Conservation (phyloP, 1,140 invertebrate genomes). For the Dendroctonus ponderosae region DNA sequence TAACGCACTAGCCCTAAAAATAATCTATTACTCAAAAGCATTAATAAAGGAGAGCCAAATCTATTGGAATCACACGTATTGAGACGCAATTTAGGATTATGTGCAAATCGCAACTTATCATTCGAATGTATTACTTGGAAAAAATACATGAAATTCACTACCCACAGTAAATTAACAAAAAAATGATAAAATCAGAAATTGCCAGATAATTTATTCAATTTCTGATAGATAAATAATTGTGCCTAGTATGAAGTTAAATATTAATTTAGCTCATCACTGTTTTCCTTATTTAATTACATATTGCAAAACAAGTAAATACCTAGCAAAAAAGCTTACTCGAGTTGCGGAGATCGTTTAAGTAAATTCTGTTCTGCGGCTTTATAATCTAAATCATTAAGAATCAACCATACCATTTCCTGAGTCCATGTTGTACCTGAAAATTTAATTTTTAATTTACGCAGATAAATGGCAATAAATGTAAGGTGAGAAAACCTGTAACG, state of each 20-base stretch:
- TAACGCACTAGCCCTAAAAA: slow-evolving; percentile 44
- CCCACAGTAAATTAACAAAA: no score
- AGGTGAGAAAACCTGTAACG: no score
- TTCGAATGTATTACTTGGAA: no score
- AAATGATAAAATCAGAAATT: no score
- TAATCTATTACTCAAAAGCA: slow-evolving; percentile 1
- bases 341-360: slow-evolving; percentile 49
- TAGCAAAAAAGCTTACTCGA: slow-evolving; percentile 49
- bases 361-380: slow-evolving; percentile 51
- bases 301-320: no score
- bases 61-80: neutral
- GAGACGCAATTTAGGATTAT: no score
- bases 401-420: slow-evolving; percentile 60
- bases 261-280: no score
- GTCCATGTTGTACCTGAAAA: slow-evolving; percentile 60
- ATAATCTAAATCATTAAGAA: slow-evolving; percentile 55
- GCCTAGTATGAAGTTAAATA: no score
- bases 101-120: no score
- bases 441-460: neutral
- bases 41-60: neutral
- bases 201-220: neutral
- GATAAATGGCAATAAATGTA: no score
- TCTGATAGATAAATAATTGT: neutral
- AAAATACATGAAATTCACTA: no score
- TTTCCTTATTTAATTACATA: no score